Percentiles rank a stretch among this genome's conserved stretches.
Conservation (phyloP, 2,113 vertebrate genomes). For the Istiophorus platypterus region DNA sequence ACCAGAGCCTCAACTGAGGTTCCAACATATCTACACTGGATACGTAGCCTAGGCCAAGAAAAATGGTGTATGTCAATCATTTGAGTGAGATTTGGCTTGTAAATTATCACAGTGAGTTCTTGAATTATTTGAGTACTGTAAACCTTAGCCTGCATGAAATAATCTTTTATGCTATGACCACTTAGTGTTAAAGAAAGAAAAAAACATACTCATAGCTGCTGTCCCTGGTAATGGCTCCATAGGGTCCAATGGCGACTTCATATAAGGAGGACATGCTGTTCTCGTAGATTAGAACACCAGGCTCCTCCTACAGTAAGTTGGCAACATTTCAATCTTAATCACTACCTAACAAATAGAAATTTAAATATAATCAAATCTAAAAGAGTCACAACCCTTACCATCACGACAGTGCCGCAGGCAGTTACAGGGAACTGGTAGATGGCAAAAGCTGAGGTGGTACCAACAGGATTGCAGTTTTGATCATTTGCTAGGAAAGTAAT, state of each 20-base stretch:
- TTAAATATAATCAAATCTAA: neutral
- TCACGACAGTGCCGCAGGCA: conserved; percentile 65
- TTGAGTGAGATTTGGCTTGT: neutral
- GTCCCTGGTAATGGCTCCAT: conserved; percentile 79
- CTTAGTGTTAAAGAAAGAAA: conserved; percentile 11
- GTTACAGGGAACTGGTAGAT: conserved; percentile 78
- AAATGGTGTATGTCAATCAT: neutral
- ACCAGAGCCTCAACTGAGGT: conserved; percentile 59
- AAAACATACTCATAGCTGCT: conserved; percentile 69
- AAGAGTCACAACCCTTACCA: conserved; percentile 40
- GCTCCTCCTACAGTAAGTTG: conserved; percentile 66
- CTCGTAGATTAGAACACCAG: conserved; percentile 72
- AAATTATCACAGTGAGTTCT: neutral
- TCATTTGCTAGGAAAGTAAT: conserved; percentile 47
- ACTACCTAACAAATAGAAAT: neutral
- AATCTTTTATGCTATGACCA: neutral
- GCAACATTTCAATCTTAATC: conserved; percentile 1
- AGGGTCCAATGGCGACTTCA: conserved; percentile 67
- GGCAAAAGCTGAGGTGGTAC: conserved; percentile 63
- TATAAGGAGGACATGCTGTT: conserved; percentile 73
- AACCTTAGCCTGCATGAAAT: neutral
- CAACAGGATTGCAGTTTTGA: conserved; percentile 44
- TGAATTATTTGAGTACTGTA: neutral
- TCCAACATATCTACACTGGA: conserved; percentile 78
- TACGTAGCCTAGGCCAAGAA: conserved; percentile 47